Conservation (phyloP, 2,888 invertebrate genomes). For the Arrhopalites spinosus region DNA sequence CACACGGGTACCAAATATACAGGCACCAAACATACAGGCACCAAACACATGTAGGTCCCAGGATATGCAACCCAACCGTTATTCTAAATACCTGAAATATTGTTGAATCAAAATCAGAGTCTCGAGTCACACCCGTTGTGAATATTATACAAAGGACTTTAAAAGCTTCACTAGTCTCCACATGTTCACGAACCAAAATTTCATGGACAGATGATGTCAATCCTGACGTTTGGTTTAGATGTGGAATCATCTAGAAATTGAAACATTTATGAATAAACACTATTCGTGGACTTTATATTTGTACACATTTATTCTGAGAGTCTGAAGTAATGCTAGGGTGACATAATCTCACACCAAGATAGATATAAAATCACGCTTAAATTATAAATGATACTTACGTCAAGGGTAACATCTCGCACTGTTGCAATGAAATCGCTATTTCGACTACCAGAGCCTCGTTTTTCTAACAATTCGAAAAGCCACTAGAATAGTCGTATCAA, state of each 20-base stretch:
- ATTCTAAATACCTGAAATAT: conserved; percentile 34
- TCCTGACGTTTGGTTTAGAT: conserved; percentile 14
- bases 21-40: no score
- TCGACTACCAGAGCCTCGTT: conserved; percentile 16
- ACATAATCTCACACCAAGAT: no score
- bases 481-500: conserved; percentile 44
- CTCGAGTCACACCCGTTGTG: conserved; percentile 11
- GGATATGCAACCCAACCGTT: no score
- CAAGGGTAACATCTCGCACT: conserved; percentile 41
- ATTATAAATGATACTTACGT: no score
- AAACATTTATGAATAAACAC: not conserved
- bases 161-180: conserved; percentile 27
- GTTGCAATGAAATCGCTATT: conserved; percentile 30
- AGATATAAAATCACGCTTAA: no score
- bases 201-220: conserved; percentile 18
- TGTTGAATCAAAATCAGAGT: not conserved
- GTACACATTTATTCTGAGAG: not conserved
- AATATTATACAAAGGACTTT: conserved; percentile 26
- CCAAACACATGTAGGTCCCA: no score
- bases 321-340: no score
- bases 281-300: not conserved
- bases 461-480: conserved; percentile 44
- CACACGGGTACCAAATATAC: no score
- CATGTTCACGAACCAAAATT: conserved; percentile 19
- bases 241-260: conserved; percentile 42